These are phyloP conservation scores for Phaetusa simplex DNA, from an alignment of 2,113 vertebrate genomes.

Conservation along the genomic window DNA sequence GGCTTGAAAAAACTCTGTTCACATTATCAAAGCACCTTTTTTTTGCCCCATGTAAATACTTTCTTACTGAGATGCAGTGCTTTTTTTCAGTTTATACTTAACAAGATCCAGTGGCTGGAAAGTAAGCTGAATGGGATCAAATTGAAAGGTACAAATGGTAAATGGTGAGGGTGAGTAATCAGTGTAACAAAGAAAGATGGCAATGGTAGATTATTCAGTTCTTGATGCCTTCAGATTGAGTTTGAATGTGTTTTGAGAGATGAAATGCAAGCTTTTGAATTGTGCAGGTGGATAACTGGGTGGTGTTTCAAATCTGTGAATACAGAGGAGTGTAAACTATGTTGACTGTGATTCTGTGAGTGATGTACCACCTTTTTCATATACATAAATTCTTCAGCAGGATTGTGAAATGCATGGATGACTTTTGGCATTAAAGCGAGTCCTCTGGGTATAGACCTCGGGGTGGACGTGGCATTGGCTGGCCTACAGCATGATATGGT, in stretches of 20 bases:
- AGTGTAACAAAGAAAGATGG: background rate
- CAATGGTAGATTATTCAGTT: background rate
- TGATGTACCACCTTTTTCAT: background rate
- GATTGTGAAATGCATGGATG: background rate
- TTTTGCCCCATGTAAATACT: background rate
- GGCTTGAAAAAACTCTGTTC: background rate
- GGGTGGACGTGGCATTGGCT: accelerated
- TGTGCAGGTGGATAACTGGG: background rate
- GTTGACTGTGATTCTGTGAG: background rate
- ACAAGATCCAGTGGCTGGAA: background rate
- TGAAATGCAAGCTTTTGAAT: background rate
- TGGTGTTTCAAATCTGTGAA: accelerated
- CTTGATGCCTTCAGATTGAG: background rate
- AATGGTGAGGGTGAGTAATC: background rate
- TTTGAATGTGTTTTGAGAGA: background rate
- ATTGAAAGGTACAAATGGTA: background rate
- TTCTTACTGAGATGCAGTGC: background rate
- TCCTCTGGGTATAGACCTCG: accelerated
- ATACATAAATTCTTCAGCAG: background rate
- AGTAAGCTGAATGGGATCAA: background rate
- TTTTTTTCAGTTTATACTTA: background rate
- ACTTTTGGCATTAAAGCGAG: background rate
- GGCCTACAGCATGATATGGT: accelerated
- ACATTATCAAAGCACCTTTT: background rate
- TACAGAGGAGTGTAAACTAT: background rate